Conservation (phyloP, 2,113 vertebrate genomes). For the cat (Felis catus) region F.catus_Fca126_mat1.0 CM031428.1:65071501-65072000, state of each 20-base stretch:
- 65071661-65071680: too few relatives aligned
- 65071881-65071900: not conserved
- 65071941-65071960: not conserved
- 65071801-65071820: too few relatives aligned
- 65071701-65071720: too few relatives aligned
- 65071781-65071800: too few relatives aligned
- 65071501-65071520: not conserved
- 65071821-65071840: too few relatives aligned
- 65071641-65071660: not conserved
- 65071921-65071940: not conserved
- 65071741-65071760: too few relatives aligned
- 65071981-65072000: not conserved
- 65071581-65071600: not conserved
- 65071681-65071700: too few relatives aligned
- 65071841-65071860: too few relatives aligned
- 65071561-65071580: not conserved
- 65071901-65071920: not conserved
- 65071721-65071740: too few relatives aligned
- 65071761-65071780: too few relatives aligned
- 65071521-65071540: not conserved
- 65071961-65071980: not conserved
- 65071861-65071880: not conserved
- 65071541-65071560: not conserved
- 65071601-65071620: not conserved
- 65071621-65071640: not conserved